Evolutionary conservation across 2,113 vertebrate species (phyloP).

Genomic region (Grallaria varia): DNA sequence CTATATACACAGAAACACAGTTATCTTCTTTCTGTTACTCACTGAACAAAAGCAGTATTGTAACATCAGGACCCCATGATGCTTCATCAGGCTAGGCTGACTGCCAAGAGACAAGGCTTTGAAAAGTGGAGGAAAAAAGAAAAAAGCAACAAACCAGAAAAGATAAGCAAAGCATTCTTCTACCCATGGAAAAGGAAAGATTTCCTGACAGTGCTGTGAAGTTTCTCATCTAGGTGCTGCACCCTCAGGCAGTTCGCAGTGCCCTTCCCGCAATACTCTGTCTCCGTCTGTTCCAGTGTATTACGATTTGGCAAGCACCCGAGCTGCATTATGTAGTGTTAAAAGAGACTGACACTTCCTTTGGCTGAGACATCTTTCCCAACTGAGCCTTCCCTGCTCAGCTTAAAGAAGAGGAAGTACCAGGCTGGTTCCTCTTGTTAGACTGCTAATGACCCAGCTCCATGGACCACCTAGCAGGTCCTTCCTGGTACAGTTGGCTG

Average conservation of each 20-base stretch:
- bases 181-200: not conserved
- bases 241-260: not conserved
- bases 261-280: not conserved
- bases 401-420: constrained; percentile 32
- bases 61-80: not conserved
- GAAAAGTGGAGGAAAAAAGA: not conserved
- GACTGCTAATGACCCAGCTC: constrained; percentile 17
- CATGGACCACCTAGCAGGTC: not conserved
- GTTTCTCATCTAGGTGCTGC: not conserved
- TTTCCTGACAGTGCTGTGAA: not conserved
- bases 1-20: not conserved
- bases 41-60: not conserved
- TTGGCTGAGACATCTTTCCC: constrained; percentile 31
- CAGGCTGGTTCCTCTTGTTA: constrained; percentile 34
- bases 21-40: constrained; percentile 14
- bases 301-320: constrained; percentile 2
- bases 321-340: constrained; percentile 1
- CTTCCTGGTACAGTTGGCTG: not conserved
- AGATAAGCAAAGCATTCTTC: not conserved
- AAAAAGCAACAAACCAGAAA: not conserved
- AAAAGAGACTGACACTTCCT: constrained; percentile 35
- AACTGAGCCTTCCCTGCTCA: not conserved
- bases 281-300: constrained; percentile 20
- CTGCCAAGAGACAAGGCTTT: constrained; percentile 21
- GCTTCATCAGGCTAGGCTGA: not conserved